Conservation (phyloP, 2,113 vertebrate species). For the Ctenomys sociabilis region DNA sequence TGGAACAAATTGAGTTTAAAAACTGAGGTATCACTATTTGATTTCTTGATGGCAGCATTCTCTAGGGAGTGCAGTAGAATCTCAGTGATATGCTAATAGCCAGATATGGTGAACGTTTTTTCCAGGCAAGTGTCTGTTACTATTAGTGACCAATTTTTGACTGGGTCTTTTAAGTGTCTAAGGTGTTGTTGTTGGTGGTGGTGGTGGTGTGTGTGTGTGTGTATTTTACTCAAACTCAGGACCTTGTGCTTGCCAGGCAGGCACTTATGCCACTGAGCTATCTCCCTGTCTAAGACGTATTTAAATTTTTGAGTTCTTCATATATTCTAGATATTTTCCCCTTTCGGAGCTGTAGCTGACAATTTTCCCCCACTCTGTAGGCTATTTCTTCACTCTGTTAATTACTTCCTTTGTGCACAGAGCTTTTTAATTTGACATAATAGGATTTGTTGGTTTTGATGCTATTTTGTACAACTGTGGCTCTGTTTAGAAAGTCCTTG, state of each 20-base stretch:
- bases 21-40: background rate
- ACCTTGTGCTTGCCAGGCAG: too few relatives aligned
- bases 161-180: background rate
- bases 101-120: background rate
- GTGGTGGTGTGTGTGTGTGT: too few relatives aligned
- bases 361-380: background rate
- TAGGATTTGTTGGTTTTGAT: background rate
- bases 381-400: background rate
- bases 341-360: background rate
- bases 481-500: background rate
- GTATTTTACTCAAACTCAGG: too few relatives aligned
- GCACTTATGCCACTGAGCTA: too few relatives aligned
- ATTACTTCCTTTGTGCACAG: background rate
- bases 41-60: background rate
- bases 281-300: background rate
- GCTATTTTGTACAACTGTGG: background rate
- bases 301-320: background rate
- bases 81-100: background rate
- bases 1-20: background rate
- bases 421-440: background rate
- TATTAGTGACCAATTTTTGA: background rate
- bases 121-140: background rate
- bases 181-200: background rate
- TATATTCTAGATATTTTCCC: background rate
- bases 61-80: background rate